Evolutionary conservation across 2,888 invertebrate genomes (phyloP).

Genomic region (Torymus tubicola): DNA sequence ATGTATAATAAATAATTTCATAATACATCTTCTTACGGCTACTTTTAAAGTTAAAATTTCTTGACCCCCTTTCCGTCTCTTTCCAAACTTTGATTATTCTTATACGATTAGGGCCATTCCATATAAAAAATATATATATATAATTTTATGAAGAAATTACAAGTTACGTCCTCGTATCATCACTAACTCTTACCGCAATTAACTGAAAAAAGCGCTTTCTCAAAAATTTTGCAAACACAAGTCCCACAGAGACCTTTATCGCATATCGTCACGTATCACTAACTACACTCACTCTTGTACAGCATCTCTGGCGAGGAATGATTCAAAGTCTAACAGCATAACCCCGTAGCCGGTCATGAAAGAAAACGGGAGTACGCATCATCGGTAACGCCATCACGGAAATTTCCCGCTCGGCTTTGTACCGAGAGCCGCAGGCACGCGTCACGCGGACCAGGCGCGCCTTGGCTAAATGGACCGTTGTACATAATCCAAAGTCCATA

Average conservation of each 20-base stretch:
- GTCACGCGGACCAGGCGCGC: conserved; percentile 41
- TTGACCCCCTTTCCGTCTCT: too few relatives aligned
- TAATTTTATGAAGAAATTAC: too few relatives aligned
- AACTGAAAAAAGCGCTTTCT: neutral
- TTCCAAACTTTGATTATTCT: too few relatives aligned
- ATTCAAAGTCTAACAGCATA: too few relatives aligned
- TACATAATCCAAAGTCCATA: conserved; percentile 57
- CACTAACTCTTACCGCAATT: too few relatives aligned
- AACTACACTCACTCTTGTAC: neutral
- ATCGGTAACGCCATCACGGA: conserved; percentile 53
- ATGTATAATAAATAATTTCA: too few relatives aligned
- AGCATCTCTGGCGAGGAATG: too few relatives aligned
- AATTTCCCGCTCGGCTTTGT: conserved; percentile 29
- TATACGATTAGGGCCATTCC: too few relatives aligned
- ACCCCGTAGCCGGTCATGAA: neutral
- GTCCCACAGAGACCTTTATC: conserved; percentile 5
- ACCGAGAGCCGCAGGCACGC: conserved; percentile 34
- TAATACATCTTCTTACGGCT: too few relatives aligned
- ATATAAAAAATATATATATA: too few relatives aligned
- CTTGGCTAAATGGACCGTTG: conserved; percentile 58
- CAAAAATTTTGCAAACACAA: conserved; percentile 20
- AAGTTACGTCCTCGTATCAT: too few relatives aligned
- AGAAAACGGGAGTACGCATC: conserved; percentile 46
- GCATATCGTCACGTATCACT: conserved; percentile 22
- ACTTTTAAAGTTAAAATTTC: too few relatives aligned